These are phyloP conservation scores for Agrochola lota DNA, from an alignment of 2,888 invertebrate genomes.

Conservation along the genomic window DNA sequence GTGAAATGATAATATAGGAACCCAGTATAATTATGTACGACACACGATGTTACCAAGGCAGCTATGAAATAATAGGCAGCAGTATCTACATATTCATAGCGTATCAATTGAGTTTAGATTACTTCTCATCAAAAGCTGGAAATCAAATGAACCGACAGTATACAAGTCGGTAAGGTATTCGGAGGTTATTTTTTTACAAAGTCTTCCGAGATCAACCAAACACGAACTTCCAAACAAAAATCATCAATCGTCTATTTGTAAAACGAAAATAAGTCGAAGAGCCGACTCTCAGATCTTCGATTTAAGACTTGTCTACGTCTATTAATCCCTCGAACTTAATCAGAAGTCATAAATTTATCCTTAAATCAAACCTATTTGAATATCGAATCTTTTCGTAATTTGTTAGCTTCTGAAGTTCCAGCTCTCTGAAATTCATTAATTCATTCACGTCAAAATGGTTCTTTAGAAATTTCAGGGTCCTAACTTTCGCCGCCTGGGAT, in stretches of 20 bases:
- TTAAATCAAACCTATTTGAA: slow-evolving; percentile 23
- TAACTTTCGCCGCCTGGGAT: not conserved
- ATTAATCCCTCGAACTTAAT: slow-evolving; percentile 10
- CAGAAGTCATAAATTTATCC: slow-evolving; percentile 7
- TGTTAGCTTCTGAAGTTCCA: not conserved
- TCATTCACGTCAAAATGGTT: not conserved
- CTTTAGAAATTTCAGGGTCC: not conserved
- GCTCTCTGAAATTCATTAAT: not conserved
- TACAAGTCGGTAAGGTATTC: too few relatives aligned
- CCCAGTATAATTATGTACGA: too few relatives aligned
- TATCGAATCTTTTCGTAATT: not conserved
- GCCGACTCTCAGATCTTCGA: not conserved
- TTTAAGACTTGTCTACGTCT: slow-evolving; percentile 1
- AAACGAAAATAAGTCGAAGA: not conserved
- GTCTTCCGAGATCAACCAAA: not conserved
- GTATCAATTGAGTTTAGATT: not conserved
- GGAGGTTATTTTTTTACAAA: not conserved
- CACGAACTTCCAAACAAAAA: not conserved
- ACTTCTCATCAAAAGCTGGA: too few relatives aligned
- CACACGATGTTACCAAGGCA: too few relatives aligned
- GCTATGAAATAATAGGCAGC: too few relatives aligned
- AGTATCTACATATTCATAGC: too few relatives aligned
- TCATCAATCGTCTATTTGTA: slow-evolving; percentile 10
- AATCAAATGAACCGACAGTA: too few relatives aligned
- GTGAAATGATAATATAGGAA: too few relatives aligned